Conservation (phyloP, 2,888 invertebrate genomes). For the Acleris literana region DNA sequence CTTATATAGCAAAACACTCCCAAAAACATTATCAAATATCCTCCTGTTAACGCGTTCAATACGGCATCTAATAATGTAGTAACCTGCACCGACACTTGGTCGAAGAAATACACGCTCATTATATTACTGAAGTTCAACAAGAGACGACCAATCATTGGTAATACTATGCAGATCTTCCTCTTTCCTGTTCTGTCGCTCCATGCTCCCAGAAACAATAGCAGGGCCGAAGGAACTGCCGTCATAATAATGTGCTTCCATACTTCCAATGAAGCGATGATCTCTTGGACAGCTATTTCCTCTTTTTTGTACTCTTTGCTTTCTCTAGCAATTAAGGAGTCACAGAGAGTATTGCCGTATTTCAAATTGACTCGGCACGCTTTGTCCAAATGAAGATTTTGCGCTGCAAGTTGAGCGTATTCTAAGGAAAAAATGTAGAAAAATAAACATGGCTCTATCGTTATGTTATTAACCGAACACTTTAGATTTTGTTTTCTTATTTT, state of each 20-base stretch:
- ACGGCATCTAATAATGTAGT: constrained; percentile 80
- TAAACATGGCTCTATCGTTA: constrained; percentile 86
- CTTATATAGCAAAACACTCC: constrained; percentile 85
- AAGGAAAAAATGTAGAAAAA: constrained; percentile 81
- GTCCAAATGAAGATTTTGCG: constrained; percentile 89
- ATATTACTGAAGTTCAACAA: constrained; percentile 81
- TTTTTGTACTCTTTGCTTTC: constrained; percentile 4
- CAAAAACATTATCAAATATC: constrained; percentile 81
- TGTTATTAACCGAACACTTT: constrained; percentile 55
- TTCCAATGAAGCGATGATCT: constrained; percentile 86
- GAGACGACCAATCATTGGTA: constrained; percentile 88
- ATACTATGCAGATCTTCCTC: constrained; percentile 87
- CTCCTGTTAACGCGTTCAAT: constrained; percentile 80
- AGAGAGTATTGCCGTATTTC: constrained; percentile 84
- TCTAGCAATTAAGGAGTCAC: constrained; percentile 85
- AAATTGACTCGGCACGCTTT: constrained; percentile 90
- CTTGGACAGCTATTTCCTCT: constrained; percentile 76
- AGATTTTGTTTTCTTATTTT: constrained; percentile 30
- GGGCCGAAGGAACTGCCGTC: constrained; percentile 87
- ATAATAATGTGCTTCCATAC: constrained; percentile 90
- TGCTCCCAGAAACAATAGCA: constrained; percentile 89
- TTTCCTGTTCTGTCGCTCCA: constrained; percentile 84
- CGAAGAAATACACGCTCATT: constrained; percentile 79
- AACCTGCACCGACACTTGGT: constrained; percentile 79
- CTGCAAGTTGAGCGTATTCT: constrained; percentile 84